phyloP scores from a whole-genome alignment of 2,113 vertebrate genomes.

The Zosterops borbonicus region DNA sequence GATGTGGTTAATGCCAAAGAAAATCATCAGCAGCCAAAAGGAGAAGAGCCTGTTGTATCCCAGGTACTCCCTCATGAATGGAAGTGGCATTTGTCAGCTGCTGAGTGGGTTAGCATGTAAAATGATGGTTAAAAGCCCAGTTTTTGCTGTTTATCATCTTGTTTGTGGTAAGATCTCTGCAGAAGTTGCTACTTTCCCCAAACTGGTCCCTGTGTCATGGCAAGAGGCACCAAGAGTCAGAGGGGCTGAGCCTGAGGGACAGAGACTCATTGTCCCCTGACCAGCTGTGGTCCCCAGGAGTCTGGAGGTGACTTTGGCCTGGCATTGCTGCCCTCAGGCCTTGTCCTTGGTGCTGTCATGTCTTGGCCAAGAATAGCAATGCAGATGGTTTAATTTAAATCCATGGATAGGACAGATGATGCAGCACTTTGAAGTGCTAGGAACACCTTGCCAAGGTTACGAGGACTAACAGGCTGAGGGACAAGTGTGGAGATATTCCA shows the following conservation, averaged over 20 bases:
- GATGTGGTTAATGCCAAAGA: neutral
- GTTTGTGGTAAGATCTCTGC: neutral
- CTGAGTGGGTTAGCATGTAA: neutral
- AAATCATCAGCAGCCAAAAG: neutral
- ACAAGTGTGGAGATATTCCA: neutral
- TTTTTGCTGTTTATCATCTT: neutral
- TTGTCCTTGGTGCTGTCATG: neutral
- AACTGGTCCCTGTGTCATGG: neutral
- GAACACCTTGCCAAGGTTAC: neutral
- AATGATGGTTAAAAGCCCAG: neutral
- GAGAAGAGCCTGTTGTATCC: neutral
- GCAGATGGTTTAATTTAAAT: constrained; percentile 1
- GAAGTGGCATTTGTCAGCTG: neutral
- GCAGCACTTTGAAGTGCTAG: neutral
- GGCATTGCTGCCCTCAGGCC: neutral
- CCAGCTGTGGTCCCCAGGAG: neutral
- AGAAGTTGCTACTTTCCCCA: neutral
- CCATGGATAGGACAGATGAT: neutral
- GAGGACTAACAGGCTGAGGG: neutral
- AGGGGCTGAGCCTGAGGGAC: neutral
- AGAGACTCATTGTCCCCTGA: neutral
- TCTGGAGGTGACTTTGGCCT: neutral
- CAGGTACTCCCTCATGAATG: neutral
- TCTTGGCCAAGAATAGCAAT: neutral
- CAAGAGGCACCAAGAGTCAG: neutral